phyloP scores from a whole-genome alignment of 2,113 vertebrate genomes.

The Zosterops borbonicus region DNA sequence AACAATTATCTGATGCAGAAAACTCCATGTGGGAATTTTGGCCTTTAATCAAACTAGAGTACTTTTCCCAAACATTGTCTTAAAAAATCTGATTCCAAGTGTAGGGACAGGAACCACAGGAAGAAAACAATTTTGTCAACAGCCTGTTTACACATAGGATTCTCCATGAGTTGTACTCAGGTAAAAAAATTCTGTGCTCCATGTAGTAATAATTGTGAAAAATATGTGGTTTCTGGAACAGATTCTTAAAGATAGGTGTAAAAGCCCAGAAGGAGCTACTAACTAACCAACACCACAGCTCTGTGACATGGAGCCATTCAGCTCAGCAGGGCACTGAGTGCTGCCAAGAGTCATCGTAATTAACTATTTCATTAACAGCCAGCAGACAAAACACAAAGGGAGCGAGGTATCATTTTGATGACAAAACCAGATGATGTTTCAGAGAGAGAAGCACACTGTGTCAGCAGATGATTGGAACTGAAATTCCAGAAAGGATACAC shows the following conservation, averaged over 20 bases:
- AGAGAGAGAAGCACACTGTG: not conserved
- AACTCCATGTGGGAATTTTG: not conserved
- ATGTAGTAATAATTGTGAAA: not conserved
- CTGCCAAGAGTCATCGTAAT: not conserved
- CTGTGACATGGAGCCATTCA: not conserved
- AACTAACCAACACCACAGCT: not conserved
- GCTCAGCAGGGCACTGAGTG: not conserved
- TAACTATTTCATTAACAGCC: not conserved
- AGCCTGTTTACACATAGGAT: not conserved
- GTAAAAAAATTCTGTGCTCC: not conserved
- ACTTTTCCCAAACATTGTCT: not conserved
- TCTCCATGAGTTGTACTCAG: not conserved
- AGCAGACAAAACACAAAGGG: not conserved
- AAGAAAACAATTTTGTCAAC: not conserved
- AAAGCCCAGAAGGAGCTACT: not conserved
- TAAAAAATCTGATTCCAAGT: not conserved
- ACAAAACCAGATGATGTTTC: not conserved
- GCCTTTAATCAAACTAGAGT: not conserved
- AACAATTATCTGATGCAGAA: not conserved
- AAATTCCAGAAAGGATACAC: not conserved
- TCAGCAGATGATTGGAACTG: not conserved
- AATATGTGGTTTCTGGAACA: not conserved
- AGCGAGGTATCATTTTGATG: not conserved
- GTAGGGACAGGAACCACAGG: not conserved
- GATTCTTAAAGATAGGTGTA: not conserved